Base-by-base conservation (phyloP, 2,888 invertebrate genomes). In the Pegoplata infirma region DNA sequence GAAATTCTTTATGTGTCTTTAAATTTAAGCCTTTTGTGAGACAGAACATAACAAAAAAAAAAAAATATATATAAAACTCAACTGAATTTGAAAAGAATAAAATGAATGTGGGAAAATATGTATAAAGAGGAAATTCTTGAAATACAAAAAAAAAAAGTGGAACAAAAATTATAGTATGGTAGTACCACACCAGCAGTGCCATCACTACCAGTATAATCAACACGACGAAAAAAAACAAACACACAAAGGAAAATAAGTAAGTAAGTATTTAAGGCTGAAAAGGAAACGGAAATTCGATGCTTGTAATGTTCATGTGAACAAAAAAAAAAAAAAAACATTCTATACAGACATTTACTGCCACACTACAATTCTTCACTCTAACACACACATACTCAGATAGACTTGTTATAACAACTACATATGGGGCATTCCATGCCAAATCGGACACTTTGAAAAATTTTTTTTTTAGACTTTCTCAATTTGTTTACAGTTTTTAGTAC, bases 251-350 rank as follows among this genome's bases (percentile, higher is more conserved):
- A 63, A 53, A 23, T 23, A 47, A 46, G 23, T 23, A 61, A 61
- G 19, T 44, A 73, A 59, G 56, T 28, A 61, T 72, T 63, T 58
- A 63, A 69, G 59, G 46, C 21, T 55, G 73, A 74, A 78, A 64
- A 74, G 78, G 66, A 78, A 74, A 74, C 69, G 78, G 74, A 78
- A 61, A 78, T 71, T 69, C 69, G 19, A 78, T 74, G 66, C 47
- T 74, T 78, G 78, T 78, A 49, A 44, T 44, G 47, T 53, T 69
- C 59, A 55, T 49, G 61, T n/a, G n/a, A n/a, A n/a, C n/a, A n/a
- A n/a, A n/a, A n/a, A n/a, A 53, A n/a, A 59, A 47, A 56, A 32
- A 68, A 44, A 32, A 10, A 23, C 21, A 53, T 16, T 7, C 2
- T 53, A 25, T 21, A 40, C 21, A 46, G 5, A 28, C 25, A 25